A percentile compares a stretch with the other conserved stretches of the same genome.
phyloP scores from a whole-genome alignment of 2,113 vertebrate species.

The Globicephala melas region DNA sequence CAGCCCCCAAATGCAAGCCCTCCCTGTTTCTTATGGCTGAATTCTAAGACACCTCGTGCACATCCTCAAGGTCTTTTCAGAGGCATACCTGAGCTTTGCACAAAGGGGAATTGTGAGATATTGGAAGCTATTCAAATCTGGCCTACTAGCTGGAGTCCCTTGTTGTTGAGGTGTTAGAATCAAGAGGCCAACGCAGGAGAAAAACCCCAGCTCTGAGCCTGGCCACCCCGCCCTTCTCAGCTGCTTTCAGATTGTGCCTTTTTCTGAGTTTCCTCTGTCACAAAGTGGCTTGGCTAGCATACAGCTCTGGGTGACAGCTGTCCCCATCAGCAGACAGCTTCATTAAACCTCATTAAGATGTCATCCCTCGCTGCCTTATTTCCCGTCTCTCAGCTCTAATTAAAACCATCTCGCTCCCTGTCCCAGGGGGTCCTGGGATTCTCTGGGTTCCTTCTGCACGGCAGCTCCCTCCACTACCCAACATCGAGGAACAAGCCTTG shows the following conservation, averaged over 20 bases:
- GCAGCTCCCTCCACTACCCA: conserved; percentile 62
- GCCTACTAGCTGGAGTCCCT: not conserved
- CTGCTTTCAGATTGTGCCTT: not conserved
- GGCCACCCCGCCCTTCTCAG: not conserved
- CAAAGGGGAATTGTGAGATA: not conserved
- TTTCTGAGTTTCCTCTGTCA: conserved; percentile 59
- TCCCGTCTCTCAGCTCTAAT: conserved; percentile 85
- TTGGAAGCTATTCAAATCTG: fast-evolving
- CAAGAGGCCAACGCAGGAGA: not conserved
- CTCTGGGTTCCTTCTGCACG: conserved; percentile 78
- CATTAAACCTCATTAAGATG: conserved; percentile 91
- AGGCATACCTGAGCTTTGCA: not conserved
- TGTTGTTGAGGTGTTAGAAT: not conserved
- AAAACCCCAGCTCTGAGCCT: not conserved
- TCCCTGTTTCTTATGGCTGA: not conserved
- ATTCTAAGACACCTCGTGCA: not conserved
- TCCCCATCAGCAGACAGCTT: conserved; percentile 87
- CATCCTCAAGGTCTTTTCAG: not conserved
- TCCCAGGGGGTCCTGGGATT: conserved; percentile 80
- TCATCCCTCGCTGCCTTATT: conserved; percentile 83
- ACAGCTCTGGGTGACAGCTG: conserved; percentile 86
- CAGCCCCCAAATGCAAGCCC: not conserved
- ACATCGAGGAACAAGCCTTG: conserved; percentile 48
- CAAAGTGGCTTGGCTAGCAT: conserved; percentile 80
- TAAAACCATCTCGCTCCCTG: conserved; percentile 81